Conservation (phyloP, 2,797 vertebrate genomes). For the Carcharodon carcharias region DNA sequence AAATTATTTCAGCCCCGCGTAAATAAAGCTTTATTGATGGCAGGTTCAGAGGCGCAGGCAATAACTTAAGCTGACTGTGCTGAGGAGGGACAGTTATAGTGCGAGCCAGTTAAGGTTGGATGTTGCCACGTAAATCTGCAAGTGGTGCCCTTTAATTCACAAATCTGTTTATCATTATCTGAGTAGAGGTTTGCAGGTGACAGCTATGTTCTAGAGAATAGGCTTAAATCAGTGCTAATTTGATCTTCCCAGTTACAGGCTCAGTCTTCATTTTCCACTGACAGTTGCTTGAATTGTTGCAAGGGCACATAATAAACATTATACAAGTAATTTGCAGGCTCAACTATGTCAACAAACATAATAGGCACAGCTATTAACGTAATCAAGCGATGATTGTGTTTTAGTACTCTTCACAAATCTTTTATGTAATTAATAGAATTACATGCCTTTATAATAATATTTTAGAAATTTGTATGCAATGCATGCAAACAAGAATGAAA, state of each 20-base stretch:
- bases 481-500: not conserved
- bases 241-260: not conserved
- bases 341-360: constrained; percentile 38
- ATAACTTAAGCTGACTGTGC: not conserved
- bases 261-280: constrained; percentile 29
- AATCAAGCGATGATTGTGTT: constrained; percentile 34
- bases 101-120: not conserved
- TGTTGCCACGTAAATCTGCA: not conserved
- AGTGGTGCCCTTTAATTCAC: not conserved
- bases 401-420: constrained; percentile 33
- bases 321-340: constrained; percentile 34
- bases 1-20: not conserved
- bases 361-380: constrained; percentile 36
- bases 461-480: not conserved
- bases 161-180: constrained; percentile 27
- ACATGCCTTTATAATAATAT: constrained; percentile 22
- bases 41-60: not conserved
- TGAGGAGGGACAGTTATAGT: not conserved
- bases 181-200: constrained; percentile 21
- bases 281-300: constrained; percentile 34
- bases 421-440: constrained; percentile 37
- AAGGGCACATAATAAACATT: constrained; percentile 33
- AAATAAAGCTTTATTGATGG: not conserved
- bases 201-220: constrained; percentile 35
- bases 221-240: constrained; percentile 34